Percentiles rank a stretch among this genome's conserved stretches.
These are phyloP conservation scores for Ispidina lecontei DNA, from an alignment of 2,797 vertebrate species.

Conservation along the genomic window DNA sequence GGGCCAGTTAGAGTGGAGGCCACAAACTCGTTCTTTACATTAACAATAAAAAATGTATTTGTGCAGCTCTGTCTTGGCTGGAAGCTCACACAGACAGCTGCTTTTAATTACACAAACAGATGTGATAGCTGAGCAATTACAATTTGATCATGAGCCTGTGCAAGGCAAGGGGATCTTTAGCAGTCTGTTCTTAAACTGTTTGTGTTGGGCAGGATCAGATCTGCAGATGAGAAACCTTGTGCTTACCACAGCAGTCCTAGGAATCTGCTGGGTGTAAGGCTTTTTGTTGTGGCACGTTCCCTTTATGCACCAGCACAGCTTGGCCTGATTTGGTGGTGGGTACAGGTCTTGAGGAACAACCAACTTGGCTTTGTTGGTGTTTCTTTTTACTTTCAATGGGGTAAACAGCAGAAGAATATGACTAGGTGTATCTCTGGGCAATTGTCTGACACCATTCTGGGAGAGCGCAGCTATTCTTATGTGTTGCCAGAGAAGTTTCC, in stretches of 20 bases:
- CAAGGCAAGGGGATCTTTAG: neutral
- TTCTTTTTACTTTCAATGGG: neutral
- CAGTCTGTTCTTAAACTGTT: neutral
- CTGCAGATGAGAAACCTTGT: neutral
- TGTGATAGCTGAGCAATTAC: conserved; percentile 49
- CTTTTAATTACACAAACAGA: conserved; percentile 50
- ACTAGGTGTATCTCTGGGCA: neutral
- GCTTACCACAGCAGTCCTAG: neutral
- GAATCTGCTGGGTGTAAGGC: neutral
- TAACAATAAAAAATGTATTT: conserved; percentile 57
- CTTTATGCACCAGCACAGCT: neutral
- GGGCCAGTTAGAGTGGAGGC: conserved; percentile 55
- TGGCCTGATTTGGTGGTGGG: neutral
- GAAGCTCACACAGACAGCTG: conserved; percentile 18
- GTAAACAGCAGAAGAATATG: neutral
- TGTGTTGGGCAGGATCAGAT: neutral
- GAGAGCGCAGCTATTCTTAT: neutral
- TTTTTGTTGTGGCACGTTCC: neutral
- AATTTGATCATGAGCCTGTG: conserved; percentile 18
- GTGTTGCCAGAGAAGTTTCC: neutral
- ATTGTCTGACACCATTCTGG: neutral
- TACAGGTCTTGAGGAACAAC: neutral
- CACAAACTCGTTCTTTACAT: conserved; percentile 53
- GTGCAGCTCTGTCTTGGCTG: conserved; percentile 29
- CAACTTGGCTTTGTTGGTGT: neutral